Evolutionary conservation across 2,888 invertebrate genomes (phyloP).

Genomic region (Petrolisthes manimaculis): DNA sequence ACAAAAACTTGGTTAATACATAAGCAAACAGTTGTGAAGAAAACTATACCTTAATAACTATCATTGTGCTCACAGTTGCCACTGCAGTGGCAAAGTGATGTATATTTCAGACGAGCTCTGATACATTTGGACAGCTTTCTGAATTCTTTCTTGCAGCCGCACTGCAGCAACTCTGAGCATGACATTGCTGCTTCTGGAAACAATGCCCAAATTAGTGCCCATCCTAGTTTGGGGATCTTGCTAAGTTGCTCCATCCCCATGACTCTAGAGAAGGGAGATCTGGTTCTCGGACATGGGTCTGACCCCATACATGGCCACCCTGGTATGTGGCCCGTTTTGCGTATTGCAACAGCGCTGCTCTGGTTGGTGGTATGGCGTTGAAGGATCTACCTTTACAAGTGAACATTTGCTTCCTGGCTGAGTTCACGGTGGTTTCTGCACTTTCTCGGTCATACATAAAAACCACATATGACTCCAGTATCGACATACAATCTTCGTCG

Average conservation of each 20-base stretch:
- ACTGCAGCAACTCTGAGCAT: background rate
- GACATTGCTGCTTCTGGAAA: conserved; percentile 27
- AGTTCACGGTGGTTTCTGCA: conserved; percentile 49
- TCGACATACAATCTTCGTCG: background rate
- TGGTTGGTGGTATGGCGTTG: conserved; percentile 62
- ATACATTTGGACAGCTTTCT: conserved; percentile 6
- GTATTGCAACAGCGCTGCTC: conserved; percentile 65
- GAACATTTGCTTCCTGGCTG: conserved; percentile 65
- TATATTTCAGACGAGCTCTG: background rate
- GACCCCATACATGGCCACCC: conserved; percentile 15
- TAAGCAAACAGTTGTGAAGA: background rate
- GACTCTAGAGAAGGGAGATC: background rate
- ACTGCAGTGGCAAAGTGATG: background rate
- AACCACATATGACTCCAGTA: conserved; percentile 25
- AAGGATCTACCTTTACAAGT: conserved; percentile 34
- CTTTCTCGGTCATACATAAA: conserved; percentile 65
- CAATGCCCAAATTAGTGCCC: background rate
- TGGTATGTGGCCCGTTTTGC: conserved; percentile 61
- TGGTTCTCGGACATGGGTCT: background rate
- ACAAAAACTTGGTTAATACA: background rate
- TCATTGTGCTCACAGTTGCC: conserved; percentile 5
- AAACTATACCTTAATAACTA: background rate
- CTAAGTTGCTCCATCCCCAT: background rate
- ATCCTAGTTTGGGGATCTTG: background rate
- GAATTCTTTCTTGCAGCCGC: conserved; percentile 38